Evolutionary conservation across 2,797 vertebrate genomes (phyloP), one percentile per base, ranked within the genome.

Genomic region (Tolypeutes matacus): DNA sequence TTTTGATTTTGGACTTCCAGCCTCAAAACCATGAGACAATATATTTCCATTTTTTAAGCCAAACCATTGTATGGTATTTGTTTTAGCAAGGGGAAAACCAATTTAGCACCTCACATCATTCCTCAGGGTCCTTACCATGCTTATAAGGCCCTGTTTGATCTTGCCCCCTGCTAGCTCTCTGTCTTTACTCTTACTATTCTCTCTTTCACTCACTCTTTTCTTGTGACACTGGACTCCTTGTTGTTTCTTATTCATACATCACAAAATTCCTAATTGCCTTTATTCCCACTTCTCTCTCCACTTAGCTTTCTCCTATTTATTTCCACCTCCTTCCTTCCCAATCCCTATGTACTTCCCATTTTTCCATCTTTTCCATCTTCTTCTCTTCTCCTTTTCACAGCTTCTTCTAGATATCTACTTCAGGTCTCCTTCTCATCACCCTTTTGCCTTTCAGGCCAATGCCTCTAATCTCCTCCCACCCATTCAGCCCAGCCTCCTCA

Each of bases 101-200:
- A 53, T 53, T 15, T 5, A 29, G 25, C 17, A 42, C 9, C 42
- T 17, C 2, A 2, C 23, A 14, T 69, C 56, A 7, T 64, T 73
- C 51, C 51, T 53, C 49, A 10, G 18, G n/a, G 4, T 5, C 4
- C 0, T 34, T 9, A 23, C 15, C 4, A 1, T 0, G 25, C 5
- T 80, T 53, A 5, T 0, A 29, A 67, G 56, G 10, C 1, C 64
- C 51, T 56, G 4, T 46, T 39, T 51, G 1, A 12, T 62, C 69
- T 7, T 31, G 27, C 17, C 3, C 14, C 5, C 46, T 64, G 7
- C 11, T 23, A 39, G 12, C 25, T 36, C 46, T 72, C 5, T 39
- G 5, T 27, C 39, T 1, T 90, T 60, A 53, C 3, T 70, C 15
- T 9, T 78, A 31, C 49, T 34, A 46, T 2, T 53, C 15, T 70